Percentiles rank a stretch among this genome's conserved stretches.
Conservation (phyloP, 2,797 vertebrate species). For the Tokudaia tokunoshimensis region DNA sequence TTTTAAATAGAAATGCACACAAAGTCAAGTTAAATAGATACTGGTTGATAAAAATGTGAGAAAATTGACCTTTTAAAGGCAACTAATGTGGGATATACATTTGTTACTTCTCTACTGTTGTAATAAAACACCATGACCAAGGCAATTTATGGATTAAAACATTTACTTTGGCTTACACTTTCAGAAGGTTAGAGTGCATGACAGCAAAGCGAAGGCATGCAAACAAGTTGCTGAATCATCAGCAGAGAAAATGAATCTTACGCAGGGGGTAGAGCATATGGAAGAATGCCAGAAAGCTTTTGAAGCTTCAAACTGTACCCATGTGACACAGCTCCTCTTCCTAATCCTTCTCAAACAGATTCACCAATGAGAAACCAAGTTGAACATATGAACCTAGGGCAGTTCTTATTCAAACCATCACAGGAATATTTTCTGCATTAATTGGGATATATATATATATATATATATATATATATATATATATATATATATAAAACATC, state of each 20-base stretch:
- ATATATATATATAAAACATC: not conserved
- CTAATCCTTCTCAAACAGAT: not conserved
- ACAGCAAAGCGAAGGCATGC: not conserved
- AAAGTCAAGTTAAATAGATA: not conserved
- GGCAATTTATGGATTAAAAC: not conserved
- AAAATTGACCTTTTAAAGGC: not conserved
- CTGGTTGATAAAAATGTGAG: not conserved
- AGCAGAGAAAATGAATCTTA: not conserved
- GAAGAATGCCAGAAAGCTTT: no score
- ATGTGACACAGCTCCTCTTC: not conserved
- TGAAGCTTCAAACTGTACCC: not conserved
- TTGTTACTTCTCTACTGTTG: not conserved
- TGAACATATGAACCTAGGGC: not conserved
- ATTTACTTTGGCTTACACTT: no score
- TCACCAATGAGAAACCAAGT: no score
- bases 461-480: no score
- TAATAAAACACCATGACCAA: not conserved
- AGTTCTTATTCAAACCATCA: not conserved
- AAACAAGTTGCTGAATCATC: not conserved
- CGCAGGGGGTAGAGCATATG: no score
- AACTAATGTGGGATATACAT: not conserved
- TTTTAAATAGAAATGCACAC: not conserved
- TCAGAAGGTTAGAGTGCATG: not conserved
- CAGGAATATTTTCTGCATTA: not conserved
- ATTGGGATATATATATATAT: no score